Evolutionary conservation across 2,797 vertebrate genomes (phyloP).

Genomic region (Setipinna tenuifilis): DNA sequence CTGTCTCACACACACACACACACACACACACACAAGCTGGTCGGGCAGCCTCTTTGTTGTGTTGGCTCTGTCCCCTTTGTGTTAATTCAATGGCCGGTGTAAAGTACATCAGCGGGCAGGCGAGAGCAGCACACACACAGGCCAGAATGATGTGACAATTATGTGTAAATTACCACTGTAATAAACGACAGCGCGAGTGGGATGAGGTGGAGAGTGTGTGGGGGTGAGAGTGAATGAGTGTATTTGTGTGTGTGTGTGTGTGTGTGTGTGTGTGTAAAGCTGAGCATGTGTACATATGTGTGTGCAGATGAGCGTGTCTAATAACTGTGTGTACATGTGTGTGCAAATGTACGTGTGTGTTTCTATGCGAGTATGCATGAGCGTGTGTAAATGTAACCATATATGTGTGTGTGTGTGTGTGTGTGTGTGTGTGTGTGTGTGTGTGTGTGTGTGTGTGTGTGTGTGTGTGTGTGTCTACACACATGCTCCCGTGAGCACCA

Average conservation of each 20-base stretch:
- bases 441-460: not conserved
- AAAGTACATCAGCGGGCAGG: not conserved
- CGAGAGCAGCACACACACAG: not conserved
- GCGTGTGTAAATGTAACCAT: not conserved
- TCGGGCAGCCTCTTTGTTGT: not conserved
- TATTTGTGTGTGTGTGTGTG: too few relatives aligned
- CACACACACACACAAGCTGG: not conserved
- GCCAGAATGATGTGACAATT: slow-evolving; percentile 4
- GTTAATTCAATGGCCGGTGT: not conserved
- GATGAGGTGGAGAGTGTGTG: not conserved
- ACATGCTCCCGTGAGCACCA: slow-evolving; percentile 42
- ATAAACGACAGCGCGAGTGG: not conserved
- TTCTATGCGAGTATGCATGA: not conserved
- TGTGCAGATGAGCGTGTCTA: not conserved
- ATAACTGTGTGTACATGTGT: not conserved
- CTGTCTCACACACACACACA: not conserved
- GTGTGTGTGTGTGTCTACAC: not conserved
- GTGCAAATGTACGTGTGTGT: not conserved
- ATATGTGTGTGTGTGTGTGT: not conserved
- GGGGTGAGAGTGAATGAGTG: too few relatives aligned
- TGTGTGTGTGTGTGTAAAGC: not conserved
- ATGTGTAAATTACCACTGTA: slow-evolving; percentile 3
- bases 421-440: not conserved
- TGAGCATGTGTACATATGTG: not conserved
- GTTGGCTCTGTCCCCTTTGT: not conserved